A percentile compares a stretch with the other conserved stretches of the same genome.
phyloP scores from a whole-genome alignment of 1,140 invertebrate species.

The Brachionus asplanchnoidis region DNA sequence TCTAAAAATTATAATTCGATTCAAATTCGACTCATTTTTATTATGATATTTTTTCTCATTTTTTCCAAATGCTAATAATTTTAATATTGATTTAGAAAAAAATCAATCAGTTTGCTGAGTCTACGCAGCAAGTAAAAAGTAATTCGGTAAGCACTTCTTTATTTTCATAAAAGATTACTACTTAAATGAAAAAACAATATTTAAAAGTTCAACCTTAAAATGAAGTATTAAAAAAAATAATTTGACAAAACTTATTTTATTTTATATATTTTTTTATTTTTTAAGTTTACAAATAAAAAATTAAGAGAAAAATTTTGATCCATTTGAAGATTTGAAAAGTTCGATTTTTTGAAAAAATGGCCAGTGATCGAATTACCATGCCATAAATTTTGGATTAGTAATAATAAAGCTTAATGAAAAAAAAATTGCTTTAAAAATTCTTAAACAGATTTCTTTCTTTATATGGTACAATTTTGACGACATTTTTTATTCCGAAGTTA shows the following conservation, averaged over 20 bases:
- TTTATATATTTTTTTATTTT: background rate
- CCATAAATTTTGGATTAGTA: background rate
- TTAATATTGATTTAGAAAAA: no score
- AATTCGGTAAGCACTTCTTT: no score
- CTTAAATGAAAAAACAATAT: no score
- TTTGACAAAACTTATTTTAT: background rate
- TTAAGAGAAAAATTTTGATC: background rate
- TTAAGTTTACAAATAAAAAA: background rate
- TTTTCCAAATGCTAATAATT: no score
- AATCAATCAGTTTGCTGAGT: no score
- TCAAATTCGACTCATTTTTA: no score
- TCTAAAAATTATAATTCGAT: no score
- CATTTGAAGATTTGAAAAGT: background rate
- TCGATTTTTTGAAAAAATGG: background rate
- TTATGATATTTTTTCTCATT: no score
- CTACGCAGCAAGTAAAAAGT: no score
- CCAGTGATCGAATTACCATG: background rate
- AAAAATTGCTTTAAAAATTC: background rate
- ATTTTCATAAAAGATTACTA: no score
- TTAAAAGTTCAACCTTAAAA: background rate
- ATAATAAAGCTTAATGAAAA: background rate
- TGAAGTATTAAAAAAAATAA: background rate
- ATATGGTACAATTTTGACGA: background rate
- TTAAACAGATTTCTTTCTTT: background rate
- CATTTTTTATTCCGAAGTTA: background rate